Conservation (phyloP, 2,113 vertebrate species). For the Scartelaos histophorus region DNA sequence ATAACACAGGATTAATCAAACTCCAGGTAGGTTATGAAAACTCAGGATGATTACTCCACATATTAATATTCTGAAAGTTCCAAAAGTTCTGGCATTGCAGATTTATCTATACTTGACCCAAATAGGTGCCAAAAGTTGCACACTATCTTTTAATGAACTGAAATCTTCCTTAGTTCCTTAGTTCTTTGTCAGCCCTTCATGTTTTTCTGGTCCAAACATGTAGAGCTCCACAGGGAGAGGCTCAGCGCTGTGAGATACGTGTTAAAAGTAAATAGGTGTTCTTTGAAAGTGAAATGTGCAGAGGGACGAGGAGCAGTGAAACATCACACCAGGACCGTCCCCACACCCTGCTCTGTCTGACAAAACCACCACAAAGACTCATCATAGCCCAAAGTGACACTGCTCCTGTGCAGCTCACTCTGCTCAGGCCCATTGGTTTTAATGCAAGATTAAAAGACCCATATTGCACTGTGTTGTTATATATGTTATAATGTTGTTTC, state of each 20-base stretch:
- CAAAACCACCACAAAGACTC: background rate
- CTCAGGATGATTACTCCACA: no score
- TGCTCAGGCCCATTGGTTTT: background rate
- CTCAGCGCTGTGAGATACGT: background rate
- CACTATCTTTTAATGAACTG: background rate
- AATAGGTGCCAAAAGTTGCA: no score
- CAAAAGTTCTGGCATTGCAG: no score
- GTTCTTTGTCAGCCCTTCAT: background rate
- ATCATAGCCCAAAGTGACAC: background rate
- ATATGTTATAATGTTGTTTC: no score
- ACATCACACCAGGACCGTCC: background rate
- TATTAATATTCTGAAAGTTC: no score
- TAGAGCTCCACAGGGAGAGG: background rate
- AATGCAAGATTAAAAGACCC: no score
- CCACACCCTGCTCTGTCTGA: background rate
- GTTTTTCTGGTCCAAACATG: background rate
- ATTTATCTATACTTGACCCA: no score
- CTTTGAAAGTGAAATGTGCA: background rate
- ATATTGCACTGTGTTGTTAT: no score
- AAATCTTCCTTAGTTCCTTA: background rate
- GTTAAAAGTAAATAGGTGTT: constrained; percentile 11
- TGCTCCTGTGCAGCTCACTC: background rate
- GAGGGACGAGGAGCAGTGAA: background rate
- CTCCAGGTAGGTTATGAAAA: no score
- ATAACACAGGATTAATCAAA: no score